phyloP scores from a whole-genome alignment of 2,888 invertebrate species.

The Acheta domesticus region DNA sequence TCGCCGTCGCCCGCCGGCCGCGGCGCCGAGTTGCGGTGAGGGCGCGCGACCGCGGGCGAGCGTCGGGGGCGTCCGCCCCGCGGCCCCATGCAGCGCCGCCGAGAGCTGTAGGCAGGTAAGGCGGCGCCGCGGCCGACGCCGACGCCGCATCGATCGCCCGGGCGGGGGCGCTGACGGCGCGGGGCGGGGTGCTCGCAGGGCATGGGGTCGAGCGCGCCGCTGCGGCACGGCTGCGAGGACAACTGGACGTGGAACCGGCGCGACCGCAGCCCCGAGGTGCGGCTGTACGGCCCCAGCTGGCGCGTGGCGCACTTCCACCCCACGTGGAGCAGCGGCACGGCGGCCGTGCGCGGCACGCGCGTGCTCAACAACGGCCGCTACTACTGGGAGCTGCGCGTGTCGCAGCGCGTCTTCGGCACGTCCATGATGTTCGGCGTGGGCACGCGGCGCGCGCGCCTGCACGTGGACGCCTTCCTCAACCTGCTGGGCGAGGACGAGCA shows the following conservation, averaged over 20 bases:
- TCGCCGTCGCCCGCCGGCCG: too few relatives aligned
- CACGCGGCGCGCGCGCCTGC: constrained; percentile 56
- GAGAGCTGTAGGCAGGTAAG: too few relatives aligned
- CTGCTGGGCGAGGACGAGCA: constrained; percentile 66
- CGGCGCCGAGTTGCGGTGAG: too few relatives aligned
- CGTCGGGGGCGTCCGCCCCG: too few relatives aligned
- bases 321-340: constrained; percentile 72
- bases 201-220: constrained; percentile 40
- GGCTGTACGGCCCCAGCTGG: constrained; percentile 54
- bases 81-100: too few relatives aligned
- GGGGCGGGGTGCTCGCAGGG: not conserved
- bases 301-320: constrained; percentile 69
- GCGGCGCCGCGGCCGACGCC: too few relatives aligned
- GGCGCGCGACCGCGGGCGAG: too few relatives aligned
- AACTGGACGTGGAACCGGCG: constrained; percentile 66
- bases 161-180: too few relatives aligned
- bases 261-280: constrained; percentile 55
- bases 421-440: constrained; percentile 74
- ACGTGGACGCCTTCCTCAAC: constrained; percentile 66
- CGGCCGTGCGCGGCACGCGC: constrained; percentile 64
- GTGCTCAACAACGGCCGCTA: constrained; percentile 60
- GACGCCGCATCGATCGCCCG: too few relatives aligned
- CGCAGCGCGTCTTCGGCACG: constrained; percentile 67
- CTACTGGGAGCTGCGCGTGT: constrained; percentile 64
- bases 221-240: constrained; percentile 58